Evolutionary conservation across 1,140 invertebrate species (phyloP), one percentile per base, ranked within the genome.

Genomic region (Pollicipes pollicipes): DNA sequence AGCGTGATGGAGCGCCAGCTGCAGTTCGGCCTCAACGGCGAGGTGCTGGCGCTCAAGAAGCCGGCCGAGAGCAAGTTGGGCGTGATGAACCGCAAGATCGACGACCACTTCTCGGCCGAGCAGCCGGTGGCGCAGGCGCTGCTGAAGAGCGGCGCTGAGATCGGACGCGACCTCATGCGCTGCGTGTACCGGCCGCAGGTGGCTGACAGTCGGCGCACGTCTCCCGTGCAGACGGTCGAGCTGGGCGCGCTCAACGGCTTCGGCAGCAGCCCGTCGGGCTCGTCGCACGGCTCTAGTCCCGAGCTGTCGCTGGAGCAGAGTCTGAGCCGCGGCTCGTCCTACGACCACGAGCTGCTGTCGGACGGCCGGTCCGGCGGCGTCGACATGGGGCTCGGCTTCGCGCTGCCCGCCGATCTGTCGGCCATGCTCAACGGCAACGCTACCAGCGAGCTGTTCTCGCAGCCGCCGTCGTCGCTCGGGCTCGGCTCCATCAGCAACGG

Each of bases 201-300:
- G n/a, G 64, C 64, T 3, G 64, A 28, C 64, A 29, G n/a, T 17
- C 27, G 64, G 24, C 64, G 64, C 27, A 29, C 64, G n/a, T 27
- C 28, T 4, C 27, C 27, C 64, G 64, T 27, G n/a, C 27, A 27
- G 27, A 29, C 27, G 27, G 3, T 10, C 64, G 28, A 28, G n/a
- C 28, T 66, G 64, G n/a, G 64, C n/a, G 64, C 64, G 64, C 64
- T 66, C 17, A 66, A 66, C 27, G 64, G 64, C n/a, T 66, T 66
- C 64, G 64, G 64, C 28, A 28, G 24, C 27, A 66, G 64, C 27
- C 27, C 27, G 27, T 28, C 27, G 24, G 64, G 64, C 28, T 66
- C 64, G n/a, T 66, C 64, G n/a, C 64, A 66, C 64, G 64, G 64
- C 64, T 66, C 64, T n/a, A 66, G 64, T 29, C 64, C 64, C n/a